Evolutionary conservation across 2,797 vertebrate genomes (phyloP), one percentile per base, ranked within the genome.

Genomic region (Ataeniobius toweri): DNA sequence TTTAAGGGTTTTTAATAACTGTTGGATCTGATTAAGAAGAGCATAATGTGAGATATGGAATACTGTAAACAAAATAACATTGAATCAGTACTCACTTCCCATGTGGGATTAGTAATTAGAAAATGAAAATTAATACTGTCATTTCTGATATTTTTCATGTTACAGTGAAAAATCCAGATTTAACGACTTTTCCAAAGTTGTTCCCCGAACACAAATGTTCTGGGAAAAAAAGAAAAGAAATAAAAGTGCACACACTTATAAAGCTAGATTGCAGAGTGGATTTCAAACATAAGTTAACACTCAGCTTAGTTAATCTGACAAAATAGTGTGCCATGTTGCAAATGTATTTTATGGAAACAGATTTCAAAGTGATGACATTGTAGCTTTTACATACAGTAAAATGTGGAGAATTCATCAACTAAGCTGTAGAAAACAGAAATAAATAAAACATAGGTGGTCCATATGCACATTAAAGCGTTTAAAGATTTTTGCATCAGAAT

Each of bases 301-400:
- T 71, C 58, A 59, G 28, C 77, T 76, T 84, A 76, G 73, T 48
- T 86, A 86, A 90, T 72, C n/a, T 61, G 69, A 88, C 72, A 65
- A 73, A 48, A 74, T 36, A 24, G 31, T 75, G 78, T 83, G 28
- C 22, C 16, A 46, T 63, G 76, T 77, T 22, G 46, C 80, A 78
- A 91, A 22, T 87, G 93, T 91, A 68, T 91, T 93, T 93, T 10
- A 93, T 90, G 79, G 72, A 84, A 82, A 71, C 81, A 59, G 74
- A 61, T 83, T 83, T 93, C 86, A 89, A 83, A 89, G 88, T n/a
- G 65, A 80, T 77, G 78, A 81, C 84, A 26, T 26, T 18, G 59
- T 61, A 53, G 75, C 74, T 79, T 83, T 80, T 48, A 73, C 51
- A 77, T 70, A 73, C 78, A 80, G 79, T 88, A 73, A 78, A 80